Base-by-base conservation (phyloP, 2,113 vertebrate species). In the Rhipidura dahli region DNA sequence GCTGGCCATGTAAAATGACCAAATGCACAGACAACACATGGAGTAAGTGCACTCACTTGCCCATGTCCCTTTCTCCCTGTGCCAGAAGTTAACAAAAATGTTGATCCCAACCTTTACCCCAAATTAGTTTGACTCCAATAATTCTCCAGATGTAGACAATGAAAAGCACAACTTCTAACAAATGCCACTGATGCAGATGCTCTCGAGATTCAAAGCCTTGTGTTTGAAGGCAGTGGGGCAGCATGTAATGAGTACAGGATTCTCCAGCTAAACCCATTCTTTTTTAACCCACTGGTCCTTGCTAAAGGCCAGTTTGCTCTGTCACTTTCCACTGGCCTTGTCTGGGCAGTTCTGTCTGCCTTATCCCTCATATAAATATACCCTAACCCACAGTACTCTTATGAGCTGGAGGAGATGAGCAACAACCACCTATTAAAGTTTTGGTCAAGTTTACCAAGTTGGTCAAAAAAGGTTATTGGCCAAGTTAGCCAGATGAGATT, bases 171-270 rank as follows among this genome's bases (percentile, higher is more conserved):
- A 37, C 40, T 84, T 75, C 60, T 71, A 71, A 53, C 33, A 91
- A 89, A 70, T 20, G 8, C 19, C 30, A 65, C 20, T 6, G 8
- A 37, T 4, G 16, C 6, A 0, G 0, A 6, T 8, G 33, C 14
- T 78, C 33, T 5, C 23, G 49, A 2, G 11, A 9, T 78, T 91
- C 50, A 70, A 78, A 87, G 42, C 16, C 19, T 63, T 14, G 22
- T 50, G 11, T 70, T 50, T 59, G 64, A 89, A 91, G 63, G 31
- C 50, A 47, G 12, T 21, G 40, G 12, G 40, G 20, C 13, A 81
- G 64, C 39, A 42, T 0, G 1, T n/a, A 57, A 54, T 14, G 35
- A 53, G 20, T 33, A 87, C 20, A 42, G 37, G 15, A 61, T 56
- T 68, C 63, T 86, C 59, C n/a, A 65, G 10, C 17, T 50, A 51